These are phyloP conservation scores for Psittacus erithacus DNA, from an alignment of 2,113 vertebrate genomes.

Conservation along the genomic window DNA sequence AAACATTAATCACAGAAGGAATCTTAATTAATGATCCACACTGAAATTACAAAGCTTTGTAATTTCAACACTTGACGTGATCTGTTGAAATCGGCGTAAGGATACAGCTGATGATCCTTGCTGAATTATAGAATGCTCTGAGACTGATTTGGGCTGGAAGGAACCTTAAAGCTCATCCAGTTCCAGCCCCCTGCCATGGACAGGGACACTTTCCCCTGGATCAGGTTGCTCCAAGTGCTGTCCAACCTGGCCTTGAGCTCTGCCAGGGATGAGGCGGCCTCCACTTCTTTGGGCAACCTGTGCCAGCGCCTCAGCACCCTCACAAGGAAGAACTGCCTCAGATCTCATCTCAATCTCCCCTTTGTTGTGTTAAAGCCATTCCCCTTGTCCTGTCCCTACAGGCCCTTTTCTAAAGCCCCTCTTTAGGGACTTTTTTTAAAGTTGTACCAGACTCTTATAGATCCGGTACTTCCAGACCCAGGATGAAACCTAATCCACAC, in stretches of 20 bases:
- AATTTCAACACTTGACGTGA: neutral
- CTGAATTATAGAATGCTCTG: neutral
- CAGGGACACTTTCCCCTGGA: neutral
- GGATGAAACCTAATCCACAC: neutral
- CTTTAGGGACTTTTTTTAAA: neutral
- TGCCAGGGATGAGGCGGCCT: neutral
- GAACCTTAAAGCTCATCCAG: neutral
- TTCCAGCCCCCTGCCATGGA: neutral
- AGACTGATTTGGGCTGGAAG: neutral
- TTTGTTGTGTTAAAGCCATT: neutral
- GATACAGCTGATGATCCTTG: conserved; percentile 16
- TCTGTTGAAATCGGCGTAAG: neutral
- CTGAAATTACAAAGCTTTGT: neutral
- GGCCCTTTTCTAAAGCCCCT: neutral
- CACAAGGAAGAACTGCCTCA: neutral
- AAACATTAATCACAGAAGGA: conserved; percentile 27
- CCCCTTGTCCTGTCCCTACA: neutral
- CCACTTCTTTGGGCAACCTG: neutral
- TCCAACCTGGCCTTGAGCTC: neutral
- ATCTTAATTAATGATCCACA: neutral
- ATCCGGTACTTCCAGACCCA: neutral
- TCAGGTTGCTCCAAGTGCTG: neutral
- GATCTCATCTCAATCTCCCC: neutral
- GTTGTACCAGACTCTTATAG: neutral
- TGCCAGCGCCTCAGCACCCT: neutral